A percentile compares a stretch with the other conserved stretches of the same genome.
Evolutionary conservation across 2,888 invertebrate genomes (phyloP).

Genomic region (Brachynemurus nebulosus): DNA sequence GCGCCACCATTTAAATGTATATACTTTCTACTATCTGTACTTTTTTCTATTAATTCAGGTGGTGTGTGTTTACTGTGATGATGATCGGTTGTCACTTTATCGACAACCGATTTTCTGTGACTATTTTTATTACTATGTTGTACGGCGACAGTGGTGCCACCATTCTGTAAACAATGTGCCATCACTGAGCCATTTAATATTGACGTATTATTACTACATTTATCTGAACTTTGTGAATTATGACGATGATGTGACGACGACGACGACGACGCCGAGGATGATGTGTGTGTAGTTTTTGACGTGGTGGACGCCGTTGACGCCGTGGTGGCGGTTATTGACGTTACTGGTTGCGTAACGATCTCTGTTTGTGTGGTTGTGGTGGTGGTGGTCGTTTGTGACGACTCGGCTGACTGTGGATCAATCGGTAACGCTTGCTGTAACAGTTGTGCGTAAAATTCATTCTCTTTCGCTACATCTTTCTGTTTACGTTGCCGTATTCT

Average conservation of each 20-base stretch:
- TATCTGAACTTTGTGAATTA: slow-evolving; percentile 3
- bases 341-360: slow-evolving; percentile 9
- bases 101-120: slow-evolving; percentile 40
- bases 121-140: slow-evolving; percentile 31
- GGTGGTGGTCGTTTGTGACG: slow-evolving; percentile 23
- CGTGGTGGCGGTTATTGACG: slow-evolving; percentile 12
- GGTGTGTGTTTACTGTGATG: slow-evolving; percentile 20
- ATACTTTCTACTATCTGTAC: slow-evolving; percentile 3
- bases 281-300: slow-evolving; percentile 2
- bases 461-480: slow-evolving; percentile 85
- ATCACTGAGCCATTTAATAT: background rate
- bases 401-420: no score
- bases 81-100: slow-evolving; percentile 30
- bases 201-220: slow-evolving; percentile 10
- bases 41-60: slow-evolving; percentile 1
- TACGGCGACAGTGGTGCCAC: no score
- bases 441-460: slow-evolving; percentile 88
- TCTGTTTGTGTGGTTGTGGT: slow-evolving; percentile 2
- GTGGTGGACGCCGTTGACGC: slow-evolving; percentile 15
- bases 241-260: slow-evolving; percentile 6
- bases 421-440: slow-evolving; percentile 81
- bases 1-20: background rate
- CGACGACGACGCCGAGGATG: slow-evolving; percentile 7
- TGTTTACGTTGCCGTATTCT: slow-evolving; percentile 83
- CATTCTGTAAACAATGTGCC: slow-evolving; percentile 24